Percentiles rank a stretch among this genome's conserved stretches.
Evolutionary conservation across 2,797 vertebrate genomes (phyloP).

Genomic region (Gambelia wislizenii): DNA sequence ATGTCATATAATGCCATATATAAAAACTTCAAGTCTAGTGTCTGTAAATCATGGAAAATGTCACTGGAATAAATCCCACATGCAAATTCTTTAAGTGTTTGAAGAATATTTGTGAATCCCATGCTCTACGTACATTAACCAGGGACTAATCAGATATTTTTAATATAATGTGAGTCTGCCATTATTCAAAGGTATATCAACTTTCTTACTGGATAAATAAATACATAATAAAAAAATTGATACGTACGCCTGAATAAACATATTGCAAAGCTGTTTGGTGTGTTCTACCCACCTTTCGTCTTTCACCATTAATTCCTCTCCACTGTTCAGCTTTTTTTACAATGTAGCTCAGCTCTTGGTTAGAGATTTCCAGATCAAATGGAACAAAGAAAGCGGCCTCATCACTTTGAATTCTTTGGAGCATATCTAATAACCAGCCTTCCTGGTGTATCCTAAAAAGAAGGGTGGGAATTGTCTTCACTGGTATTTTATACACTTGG

Average conservation of each 20-base stretch:
- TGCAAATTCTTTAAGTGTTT: not conserved
- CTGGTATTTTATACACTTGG: not conserved
- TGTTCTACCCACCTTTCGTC: slow-evolving; percentile 85
- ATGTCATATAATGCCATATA: not conserved
- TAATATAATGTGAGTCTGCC: not conserved
- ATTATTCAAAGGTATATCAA: not conserved
- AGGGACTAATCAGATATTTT: not conserved
- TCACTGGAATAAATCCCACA: not conserved
- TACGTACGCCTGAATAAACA: not conserved
- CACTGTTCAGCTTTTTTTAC: slow-evolving; percentile 92
- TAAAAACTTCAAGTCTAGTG: not conserved
- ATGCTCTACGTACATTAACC: not conserved
- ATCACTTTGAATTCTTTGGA: slow-evolving; percentile 84
- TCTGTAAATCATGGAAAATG: not conserved
- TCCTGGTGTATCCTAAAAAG: slow-evolving; percentile 85
- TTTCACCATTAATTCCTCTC: slow-evolving; percentile 90
- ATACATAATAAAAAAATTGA: not conserved
- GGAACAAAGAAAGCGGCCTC: slow-evolving; percentile 88
- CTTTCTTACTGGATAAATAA: not conserved
- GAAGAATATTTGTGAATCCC: not conserved
- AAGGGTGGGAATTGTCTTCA: not conserved
- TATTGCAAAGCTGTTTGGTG: not conserved
- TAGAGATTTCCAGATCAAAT: slow-evolving; percentile 91
- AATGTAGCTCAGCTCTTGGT: slow-evolving; percentile 91
- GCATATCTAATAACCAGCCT: slow-evolving; percentile 87